Base-by-base conservation (phyloP, 2,888 invertebrate genomes). In the Epirrhoe tristata region DNA sequence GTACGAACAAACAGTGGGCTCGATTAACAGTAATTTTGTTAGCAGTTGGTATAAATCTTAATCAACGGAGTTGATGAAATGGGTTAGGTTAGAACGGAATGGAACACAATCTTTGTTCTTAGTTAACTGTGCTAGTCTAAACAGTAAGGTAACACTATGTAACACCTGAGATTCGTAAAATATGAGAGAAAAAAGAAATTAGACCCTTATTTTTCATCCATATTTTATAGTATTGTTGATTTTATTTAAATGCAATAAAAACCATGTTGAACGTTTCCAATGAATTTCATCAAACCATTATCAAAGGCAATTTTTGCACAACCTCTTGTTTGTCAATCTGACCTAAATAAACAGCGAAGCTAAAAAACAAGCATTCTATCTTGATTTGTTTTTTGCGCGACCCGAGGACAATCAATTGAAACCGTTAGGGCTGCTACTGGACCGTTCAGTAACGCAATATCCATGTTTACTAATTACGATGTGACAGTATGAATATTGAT, bases 391-490 rank as follows among this genome's bases (percentile, higher is more conserved):
- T 67, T 63, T 67, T 63, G 55, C 52, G 56, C 60, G 66, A 63
- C 61, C 58, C 56, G 57, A 70, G 67, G 67, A 72, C 85, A 80
- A 76, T 79, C 88, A 91, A 91, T 91, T 90, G 90, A 88, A 88
- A 85, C 85, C 77, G 64, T 58, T 58, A 85, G 85, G 86, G n/a
- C n/a, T n/a, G n/a, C 86, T 85, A 88, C 82, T 87, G 86, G 87
- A 85, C 83, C 87, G 84, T 80, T 73, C 74, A 73, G 89, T 81
- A 89, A 91, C 82, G 72, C 77, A 82, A 89, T 86, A 87, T 75
- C 74, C 70, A 70, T 81, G 81, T 80, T 78, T 76, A 78, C 78
- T 83, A 85, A 86, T 86, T 85, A 82, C 81, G 80, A 75, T 75
- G 80, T 83, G 82, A 84, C 85, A 82, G 84, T 83, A 80, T 78